Evolutionary conservation across 1,140 invertebrate species (phyloP).

Genomic region (Rhyzopertha dominica): DNA sequence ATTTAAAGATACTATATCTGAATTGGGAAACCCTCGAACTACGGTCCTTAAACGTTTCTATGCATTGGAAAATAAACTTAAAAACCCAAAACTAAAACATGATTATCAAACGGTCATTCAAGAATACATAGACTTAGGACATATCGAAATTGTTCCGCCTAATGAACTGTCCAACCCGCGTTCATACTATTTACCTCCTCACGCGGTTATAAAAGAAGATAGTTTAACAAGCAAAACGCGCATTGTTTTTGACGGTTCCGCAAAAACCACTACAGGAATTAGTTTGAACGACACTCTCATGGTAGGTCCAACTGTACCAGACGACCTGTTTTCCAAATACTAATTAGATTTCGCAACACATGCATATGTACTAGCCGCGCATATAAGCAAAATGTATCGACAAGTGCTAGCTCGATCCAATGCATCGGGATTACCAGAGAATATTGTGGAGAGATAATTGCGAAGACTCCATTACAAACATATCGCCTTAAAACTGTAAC

Average conservation of each 20-base stretch:
- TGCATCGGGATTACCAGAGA: slow-evolving; percentile 23
- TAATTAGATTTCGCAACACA: slow-evolving; percentile 46
- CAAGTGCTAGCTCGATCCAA: slow-evolving; percentile 38
- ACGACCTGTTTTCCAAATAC: slow-evolving; percentile 34
- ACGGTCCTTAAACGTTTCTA: slow-evolving; percentile 14
- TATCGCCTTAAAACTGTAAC: slow-evolving; percentile 38
- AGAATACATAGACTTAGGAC: slow-evolving; percentile 33
- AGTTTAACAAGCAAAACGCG: slow-evolving; percentile 34
- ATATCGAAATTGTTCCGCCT: slow-evolving; percentile 20
- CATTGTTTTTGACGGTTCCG: slow-evolving; percentile 41
- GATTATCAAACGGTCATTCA: slow-evolving; percentile 34
- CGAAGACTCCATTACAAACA: slow-evolving; percentile 18
- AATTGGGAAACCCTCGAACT: slow-evolving; percentile 22
- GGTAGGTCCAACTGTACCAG: slow-evolving; percentile 31
- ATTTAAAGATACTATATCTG: slow-evolving; percentile 19
- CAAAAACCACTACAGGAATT: slow-evolving; percentile 24
- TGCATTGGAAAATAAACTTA: slow-evolving; percentile 15
- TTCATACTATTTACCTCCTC: slow-evolving; percentile 48
- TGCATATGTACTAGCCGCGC: slow-evolving; percentile 38
- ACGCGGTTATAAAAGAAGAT: slow-evolving; percentile 38
- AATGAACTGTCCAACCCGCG: too few species aligned
- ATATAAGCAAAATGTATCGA: slow-evolving; percentile 46
- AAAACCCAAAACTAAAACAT: slow-evolving; percentile 9
- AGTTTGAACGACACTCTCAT: slow-evolving; percentile 33
- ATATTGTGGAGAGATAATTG: slow-evolving; percentile 28